Conservation (phyloP, 2,797 vertebrate genomes). For the Nyctalus aviator region DNA sequence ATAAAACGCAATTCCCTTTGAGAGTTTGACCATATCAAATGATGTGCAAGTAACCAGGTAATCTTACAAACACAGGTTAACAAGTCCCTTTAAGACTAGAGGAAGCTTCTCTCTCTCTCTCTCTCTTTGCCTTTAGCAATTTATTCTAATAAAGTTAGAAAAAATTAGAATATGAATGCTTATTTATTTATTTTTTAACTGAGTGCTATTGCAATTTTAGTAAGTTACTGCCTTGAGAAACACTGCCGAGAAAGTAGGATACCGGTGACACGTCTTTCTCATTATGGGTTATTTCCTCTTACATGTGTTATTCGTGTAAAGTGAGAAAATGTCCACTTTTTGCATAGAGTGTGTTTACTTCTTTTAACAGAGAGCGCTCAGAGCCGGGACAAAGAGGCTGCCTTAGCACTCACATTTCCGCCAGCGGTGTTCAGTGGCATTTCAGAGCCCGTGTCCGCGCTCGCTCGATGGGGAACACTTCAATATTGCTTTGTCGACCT, state of each 20-base stretch:
- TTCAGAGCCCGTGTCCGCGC: conserved; percentile 8
- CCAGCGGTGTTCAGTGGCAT: background rate
- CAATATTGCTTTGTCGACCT: background rate
- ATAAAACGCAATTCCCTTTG: background rate
- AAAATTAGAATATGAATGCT: background rate
- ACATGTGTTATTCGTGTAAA: background rate
- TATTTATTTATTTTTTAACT: background rate
- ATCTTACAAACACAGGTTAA: background rate
- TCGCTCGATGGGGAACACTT: background rate
- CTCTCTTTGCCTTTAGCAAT: background rate
- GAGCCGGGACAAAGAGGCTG: background rate
- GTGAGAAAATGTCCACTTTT: conserved; percentile 25
- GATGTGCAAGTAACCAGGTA: background rate
- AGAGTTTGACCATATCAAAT: background rate
- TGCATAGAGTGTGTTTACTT: background rate
- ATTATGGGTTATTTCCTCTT: background rate
- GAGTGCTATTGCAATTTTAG: background rate
- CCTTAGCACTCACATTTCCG: background rate
- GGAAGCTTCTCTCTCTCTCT: background rate
- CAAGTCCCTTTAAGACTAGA: background rate
- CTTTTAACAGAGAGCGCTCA: background rate
- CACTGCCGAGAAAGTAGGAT: background rate
- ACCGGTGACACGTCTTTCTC: background rate
- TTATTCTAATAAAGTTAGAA: background rate
- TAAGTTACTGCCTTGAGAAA: background rate